These are phyloP conservation scores for Engystomops pustulosus DNA, from an alignment of 2,113 vertebrate species.

Conservation along the genomic window DNA sequence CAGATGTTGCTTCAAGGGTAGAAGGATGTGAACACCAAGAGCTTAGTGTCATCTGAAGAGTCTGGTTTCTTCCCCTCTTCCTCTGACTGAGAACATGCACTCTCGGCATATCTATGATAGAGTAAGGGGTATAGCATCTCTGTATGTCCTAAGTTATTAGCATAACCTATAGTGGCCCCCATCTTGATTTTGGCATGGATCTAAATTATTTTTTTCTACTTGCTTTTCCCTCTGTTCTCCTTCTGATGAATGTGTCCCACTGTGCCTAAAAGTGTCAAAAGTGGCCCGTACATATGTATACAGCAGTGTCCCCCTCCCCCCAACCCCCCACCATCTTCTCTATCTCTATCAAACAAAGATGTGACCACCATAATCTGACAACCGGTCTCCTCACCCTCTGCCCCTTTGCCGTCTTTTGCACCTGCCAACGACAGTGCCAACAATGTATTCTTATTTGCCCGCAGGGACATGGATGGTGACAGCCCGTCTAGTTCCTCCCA, in stretches of 20 bases:
- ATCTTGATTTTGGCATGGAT: not conserved
- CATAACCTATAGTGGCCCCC: not conserved
- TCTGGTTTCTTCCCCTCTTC: too few species aligned
- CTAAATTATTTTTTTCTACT: too few species aligned
- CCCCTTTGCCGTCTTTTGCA: constrained; percentile 9
- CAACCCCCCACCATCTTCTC: not conserved
- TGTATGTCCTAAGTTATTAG: not conserved
- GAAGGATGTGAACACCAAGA: too few species aligned
- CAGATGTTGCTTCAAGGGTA: too few species aligned
- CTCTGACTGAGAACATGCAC: too few species aligned
- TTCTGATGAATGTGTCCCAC: not conserved
- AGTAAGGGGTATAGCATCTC: too few species aligned
- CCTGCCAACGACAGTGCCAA: constrained; percentile 25
- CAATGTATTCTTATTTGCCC: constrained; percentile 31
- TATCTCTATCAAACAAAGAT: constrained; percentile 3
- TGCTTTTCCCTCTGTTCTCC: not conserved
- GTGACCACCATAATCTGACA: constrained; percentile 21
- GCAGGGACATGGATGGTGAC: constrained; percentile 27
- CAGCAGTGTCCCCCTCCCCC: not conserved
- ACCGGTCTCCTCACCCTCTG: not conserved
- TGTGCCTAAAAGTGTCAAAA: not conserved
- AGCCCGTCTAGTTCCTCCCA: constrained; percentile 33
- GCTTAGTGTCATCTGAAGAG: too few species aligned
- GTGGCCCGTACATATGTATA: not conserved
- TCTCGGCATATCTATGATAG: too few species aligned